Evolutionary conservation across 2,797 vertebrate genomes (phyloP).

Genomic region (Tapera naevia): DNA sequence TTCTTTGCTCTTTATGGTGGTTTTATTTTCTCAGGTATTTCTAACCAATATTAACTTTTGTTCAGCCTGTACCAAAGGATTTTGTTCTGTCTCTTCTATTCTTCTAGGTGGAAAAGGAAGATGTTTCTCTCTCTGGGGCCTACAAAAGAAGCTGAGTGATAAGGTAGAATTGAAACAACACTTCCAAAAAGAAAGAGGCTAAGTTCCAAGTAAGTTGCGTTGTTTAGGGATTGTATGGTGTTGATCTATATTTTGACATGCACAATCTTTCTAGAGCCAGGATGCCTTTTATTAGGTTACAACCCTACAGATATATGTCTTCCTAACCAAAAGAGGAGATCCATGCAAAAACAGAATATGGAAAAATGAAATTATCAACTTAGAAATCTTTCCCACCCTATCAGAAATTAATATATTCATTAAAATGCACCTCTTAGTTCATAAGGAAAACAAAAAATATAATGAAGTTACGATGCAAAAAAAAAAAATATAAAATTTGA

Average conservation of each 20-base stretch:
- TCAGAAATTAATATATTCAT: neutral
- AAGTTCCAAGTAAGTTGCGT: neutral
- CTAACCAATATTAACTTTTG: neutral
- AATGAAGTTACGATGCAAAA: neutral
- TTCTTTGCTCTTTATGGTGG: neutral
- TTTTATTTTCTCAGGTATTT: neutral
- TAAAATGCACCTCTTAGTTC: neutral
- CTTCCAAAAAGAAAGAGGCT: neutral
- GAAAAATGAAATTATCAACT: neutral
- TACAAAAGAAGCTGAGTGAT: neutral
- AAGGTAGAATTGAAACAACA: neutral
- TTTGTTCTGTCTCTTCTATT: neutral
- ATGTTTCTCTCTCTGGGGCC: neutral
- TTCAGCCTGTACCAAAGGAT: neutral
- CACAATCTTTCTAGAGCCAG: neutral
- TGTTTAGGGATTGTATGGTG: neutral
- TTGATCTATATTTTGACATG: neutral
- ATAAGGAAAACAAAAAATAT: neutral
- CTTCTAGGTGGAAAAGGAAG: neutral
- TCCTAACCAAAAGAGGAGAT: neutral
- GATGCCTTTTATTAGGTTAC: neutral
- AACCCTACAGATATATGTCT: neutral
- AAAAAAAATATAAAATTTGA: constrained; percentile 10
- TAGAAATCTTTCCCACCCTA: neutral
- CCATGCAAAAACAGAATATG: neutral